A percentile compares a stretch with the other conserved stretches of the same genome.
Conservation (phyloP, 2,888 invertebrate species). For the Papilio gigon region DNA sequence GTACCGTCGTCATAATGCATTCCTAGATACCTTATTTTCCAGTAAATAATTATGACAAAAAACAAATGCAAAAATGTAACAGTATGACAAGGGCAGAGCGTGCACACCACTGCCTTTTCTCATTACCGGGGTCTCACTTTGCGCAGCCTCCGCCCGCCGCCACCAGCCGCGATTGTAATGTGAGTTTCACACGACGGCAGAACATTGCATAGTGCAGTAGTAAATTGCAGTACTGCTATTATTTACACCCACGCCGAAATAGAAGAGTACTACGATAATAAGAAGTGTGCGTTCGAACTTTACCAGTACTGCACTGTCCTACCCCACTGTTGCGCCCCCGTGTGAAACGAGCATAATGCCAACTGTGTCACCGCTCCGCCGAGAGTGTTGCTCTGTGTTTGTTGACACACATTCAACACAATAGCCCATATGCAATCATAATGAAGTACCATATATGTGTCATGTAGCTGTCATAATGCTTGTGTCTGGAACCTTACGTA, state of each 20-base stretch:
- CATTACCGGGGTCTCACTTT: constrained; percentile 35
- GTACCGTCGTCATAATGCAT: no score
- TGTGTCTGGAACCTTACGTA: background rate
- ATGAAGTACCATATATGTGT: constrained; percentile 17
- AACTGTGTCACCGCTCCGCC: constrained; percentile 34
- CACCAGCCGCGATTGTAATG: constrained; percentile 29
- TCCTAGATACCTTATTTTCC: constrained; percentile 52
- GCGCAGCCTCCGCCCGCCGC: constrained; percentile 6
- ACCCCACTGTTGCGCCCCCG: background rate
- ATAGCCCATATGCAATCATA: constrained; percentile 25
- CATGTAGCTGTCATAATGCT: background rate
- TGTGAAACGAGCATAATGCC: background rate
- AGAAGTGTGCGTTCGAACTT: no score
- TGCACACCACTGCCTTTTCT: constrained; percentile 34
- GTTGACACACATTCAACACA: constrained; percentile 39
- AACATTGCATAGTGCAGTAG: background rate
- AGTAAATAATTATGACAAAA: background rate
- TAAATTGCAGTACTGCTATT: background rate
- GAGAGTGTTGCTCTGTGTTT: constrained; percentile 27
- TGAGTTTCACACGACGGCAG: background rate
- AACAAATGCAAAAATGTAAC: constrained; percentile 22
- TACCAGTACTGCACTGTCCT: background rate
- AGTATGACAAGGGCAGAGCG: background rate
- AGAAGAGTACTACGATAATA: no score
- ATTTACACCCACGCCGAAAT: background rate